A percentile compares a stretch with the other conserved stretches of the same genome.
Conservation (phyloP, 1,140 invertebrate species). For the Lasioglossum albipes region DNA sequence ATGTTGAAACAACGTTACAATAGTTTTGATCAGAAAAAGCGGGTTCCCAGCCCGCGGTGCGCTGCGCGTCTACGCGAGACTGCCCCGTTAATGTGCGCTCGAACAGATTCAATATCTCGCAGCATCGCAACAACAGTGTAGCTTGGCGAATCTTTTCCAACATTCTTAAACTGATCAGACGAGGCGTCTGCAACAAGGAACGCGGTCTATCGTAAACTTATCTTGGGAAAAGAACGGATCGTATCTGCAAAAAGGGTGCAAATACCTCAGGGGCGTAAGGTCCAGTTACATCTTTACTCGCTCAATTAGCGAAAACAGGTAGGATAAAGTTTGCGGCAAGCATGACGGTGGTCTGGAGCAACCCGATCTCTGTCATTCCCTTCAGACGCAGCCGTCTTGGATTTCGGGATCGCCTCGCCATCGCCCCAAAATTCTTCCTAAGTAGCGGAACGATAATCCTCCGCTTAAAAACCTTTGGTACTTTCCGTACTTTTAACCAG, state of each 20-base stretch:
- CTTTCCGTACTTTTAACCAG: conserved; percentile 42
- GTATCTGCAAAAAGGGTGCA: conserved; percentile 72
- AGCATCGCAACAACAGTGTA: background rate
- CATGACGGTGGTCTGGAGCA: conserved; percentile 76
- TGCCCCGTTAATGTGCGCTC: no score
- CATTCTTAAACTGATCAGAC: background rate
- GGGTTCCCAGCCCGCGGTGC: no score
- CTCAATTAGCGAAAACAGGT: conserved; percentile 80
- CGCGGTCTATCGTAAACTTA: conserved; percentile 31
- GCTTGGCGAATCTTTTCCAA: background rate
- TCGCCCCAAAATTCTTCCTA: conserved; percentile 71
- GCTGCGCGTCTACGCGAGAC: no score
- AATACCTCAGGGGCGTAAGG: conserved; percentile 78
- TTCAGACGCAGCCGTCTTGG: conserved; percentile 68
- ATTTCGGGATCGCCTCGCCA: conserved; percentile 73
- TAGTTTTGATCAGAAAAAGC: no score
- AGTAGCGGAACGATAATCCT: conserved; percentile 76
- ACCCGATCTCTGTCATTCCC: conserved; percentile 78
- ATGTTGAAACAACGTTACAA: no score
- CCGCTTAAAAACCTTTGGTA: conserved; percentile 67
- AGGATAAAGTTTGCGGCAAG: conserved; percentile 77
- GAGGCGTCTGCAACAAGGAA: conserved; percentile 7
- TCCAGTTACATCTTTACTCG: conserved; percentile 81
- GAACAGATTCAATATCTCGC: background rate
- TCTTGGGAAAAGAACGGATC: conserved; percentile 66